These are phyloP conservation scores for Pitangus sulphuratus DNA, from an alignment of 2,797 vertebrate species.

Conservation along the genomic window DNA sequence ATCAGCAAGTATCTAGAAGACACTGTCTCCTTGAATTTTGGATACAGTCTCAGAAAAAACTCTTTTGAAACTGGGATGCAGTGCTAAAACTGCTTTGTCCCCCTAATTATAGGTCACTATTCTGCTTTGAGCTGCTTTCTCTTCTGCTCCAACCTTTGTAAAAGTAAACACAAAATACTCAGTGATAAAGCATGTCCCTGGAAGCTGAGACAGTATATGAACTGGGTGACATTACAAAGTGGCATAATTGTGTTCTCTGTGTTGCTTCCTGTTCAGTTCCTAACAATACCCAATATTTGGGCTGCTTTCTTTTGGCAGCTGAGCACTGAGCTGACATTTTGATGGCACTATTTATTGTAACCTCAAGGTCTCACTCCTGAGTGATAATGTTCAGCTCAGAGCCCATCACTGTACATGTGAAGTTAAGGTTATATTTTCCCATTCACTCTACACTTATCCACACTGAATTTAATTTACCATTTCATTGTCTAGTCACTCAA, in stretches of 20 bases:
- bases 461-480: constrained; percentile 51
- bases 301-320: constrained; percentile 18
- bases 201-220: not conserved
- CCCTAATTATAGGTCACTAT: not conserved
- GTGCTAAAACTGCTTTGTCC: not conserved
- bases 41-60: not conserved
- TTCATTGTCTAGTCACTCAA: constrained; percentile 47
- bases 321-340: constrained; percentile 55
- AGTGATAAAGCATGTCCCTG: not conserved
- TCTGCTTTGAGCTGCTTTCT: not conserved
- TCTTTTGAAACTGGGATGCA: not conserved
- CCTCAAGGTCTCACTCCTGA: constrained; percentile 44
- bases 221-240: not conserved
- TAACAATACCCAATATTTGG: constrained; percentile 21
- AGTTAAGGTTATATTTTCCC: constrained; percentile 61
- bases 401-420: constrained; percentile 28
- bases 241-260: not conserved
- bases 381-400: constrained; percentile 21
- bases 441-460: constrained; percentile 31
- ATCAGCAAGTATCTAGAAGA: not conserved
- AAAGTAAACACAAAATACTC: not conserved
- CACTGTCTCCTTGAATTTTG: not conserved
- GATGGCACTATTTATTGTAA: constrained; percentile 50
- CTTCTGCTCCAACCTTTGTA: not conserved
- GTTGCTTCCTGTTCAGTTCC: constrained; percentile 20